A percentile compares a stretch with the other conserved stretches of the same genome.
phyloP scores from a whole-genome alignment of 2,797 vertebrate species.

The Mionectes olivaceus region DNA sequence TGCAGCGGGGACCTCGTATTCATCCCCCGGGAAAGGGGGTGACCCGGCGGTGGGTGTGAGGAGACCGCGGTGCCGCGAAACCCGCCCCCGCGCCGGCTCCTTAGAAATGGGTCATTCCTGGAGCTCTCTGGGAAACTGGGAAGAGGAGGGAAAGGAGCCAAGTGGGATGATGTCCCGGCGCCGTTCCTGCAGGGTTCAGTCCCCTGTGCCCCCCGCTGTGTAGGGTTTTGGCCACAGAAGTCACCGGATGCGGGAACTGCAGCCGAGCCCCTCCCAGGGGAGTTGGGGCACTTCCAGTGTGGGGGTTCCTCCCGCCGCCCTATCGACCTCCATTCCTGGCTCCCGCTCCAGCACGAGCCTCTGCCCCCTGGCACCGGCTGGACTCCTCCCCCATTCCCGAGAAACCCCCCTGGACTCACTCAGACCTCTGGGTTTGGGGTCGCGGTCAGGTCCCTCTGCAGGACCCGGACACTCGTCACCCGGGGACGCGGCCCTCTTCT shows the following conservation, averaged over 20 bases:
- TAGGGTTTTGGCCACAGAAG: not conserved
- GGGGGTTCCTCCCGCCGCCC: rapidly evolving
- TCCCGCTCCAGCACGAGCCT: rapidly evolving
- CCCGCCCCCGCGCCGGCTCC: not conserved
- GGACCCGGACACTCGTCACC: not conserved
- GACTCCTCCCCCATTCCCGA: not conserved
- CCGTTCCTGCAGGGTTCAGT: rapidly evolving
- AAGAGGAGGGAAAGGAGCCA: not conserved
- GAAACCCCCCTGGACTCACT: constrained; percentile 3
- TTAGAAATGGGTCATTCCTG: constrained; percentile 34
- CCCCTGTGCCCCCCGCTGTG: not conserved
- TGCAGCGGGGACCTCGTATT: not conserved
- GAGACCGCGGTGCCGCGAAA: not conserved
- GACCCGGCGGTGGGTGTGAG: not conserved
- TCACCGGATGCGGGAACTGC: not conserved
- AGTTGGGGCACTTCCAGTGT: rapidly evolving
- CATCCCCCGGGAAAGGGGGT: not conserved
- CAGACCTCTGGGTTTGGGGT: not conserved
- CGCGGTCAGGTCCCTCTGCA: not conserved
- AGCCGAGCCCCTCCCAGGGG: not conserved
- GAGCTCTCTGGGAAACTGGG: not conserved
- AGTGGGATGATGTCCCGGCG: not conserved
- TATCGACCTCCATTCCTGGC: not conserved
- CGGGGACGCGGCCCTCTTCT: rapidly evolving
- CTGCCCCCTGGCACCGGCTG: rapidly evolving